phyloP scores from a whole-genome alignment of 2,113 vertebrate genomes.

The Trachemys scripta region DNA sequence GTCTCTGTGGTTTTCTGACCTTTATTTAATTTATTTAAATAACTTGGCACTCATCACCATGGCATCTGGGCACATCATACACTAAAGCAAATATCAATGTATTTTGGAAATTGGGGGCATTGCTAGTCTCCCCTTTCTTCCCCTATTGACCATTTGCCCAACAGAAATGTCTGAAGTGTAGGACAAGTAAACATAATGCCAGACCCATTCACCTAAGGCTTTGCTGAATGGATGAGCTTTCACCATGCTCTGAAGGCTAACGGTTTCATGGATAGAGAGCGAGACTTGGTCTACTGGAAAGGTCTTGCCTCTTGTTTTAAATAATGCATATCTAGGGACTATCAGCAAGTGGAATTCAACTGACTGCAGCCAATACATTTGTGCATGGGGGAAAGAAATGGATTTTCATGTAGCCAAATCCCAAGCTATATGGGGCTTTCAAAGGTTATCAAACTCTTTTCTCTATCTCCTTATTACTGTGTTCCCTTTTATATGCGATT shows the following conservation, averaged over 20 bases:
- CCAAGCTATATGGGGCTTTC: not conserved
- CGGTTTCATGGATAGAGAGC: slow-evolving; percentile 25
- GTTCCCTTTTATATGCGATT: slow-evolving; percentile 15
- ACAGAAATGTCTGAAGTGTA: not conserved
- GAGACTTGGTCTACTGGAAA: slow-evolving; percentile 36
- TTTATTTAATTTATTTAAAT: not conserved
- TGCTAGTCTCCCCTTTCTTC: not conserved
- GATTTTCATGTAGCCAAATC: not conserved
- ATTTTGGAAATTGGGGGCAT: not conserved
- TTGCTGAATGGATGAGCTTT: slow-evolving; percentile 31
- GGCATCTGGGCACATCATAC: not conserved
- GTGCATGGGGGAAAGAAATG: not conserved
- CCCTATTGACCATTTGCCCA: not conserved
- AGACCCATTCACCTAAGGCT: not conserved
- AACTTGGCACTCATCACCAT: not conserved
- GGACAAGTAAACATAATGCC: not conserved
- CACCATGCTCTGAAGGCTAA: not conserved
- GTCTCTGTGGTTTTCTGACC: not conserved
- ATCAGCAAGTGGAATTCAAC: slow-evolving; percentile 12
- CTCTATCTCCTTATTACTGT: not conserved
- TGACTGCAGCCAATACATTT: not conserved
- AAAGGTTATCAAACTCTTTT: not conserved
- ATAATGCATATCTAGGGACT: slow-evolving; percentile 29
- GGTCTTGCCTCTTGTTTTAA: slow-evolving; percentile 37
- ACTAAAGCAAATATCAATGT: not conserved